Conservation (phyloP, 2,797 vertebrate species). For the Sebastiscus albofasciatus region DNA sequence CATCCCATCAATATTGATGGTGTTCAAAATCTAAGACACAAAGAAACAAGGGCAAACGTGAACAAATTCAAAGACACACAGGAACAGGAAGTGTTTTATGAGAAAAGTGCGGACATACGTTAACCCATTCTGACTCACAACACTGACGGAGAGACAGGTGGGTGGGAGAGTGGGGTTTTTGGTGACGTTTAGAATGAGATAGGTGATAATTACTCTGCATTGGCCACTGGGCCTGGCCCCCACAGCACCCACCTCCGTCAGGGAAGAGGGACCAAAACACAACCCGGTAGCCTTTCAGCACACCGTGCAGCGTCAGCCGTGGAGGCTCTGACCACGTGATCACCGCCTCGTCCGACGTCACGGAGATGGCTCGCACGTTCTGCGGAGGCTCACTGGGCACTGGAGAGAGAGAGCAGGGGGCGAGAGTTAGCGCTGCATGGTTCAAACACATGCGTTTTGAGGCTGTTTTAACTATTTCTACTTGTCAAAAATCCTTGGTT, state of each 20-base stretch:
- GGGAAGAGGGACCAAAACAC: constrained; percentile 98
- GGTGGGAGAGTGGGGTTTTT: constrained; percentile 5
- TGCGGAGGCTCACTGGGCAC: constrained; percentile 98
- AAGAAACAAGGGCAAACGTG: constrained; percentile 9
- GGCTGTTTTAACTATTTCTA: not conserved
- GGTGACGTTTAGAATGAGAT: constrained; percentile 77
- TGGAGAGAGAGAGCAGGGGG: constrained; percentile 60
- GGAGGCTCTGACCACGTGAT: constrained; percentile 98
- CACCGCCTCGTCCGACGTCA: constrained; percentile 95
- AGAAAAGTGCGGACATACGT: constrained; percentile 36
- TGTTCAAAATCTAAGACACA: not conserved
- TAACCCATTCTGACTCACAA: constrained; percentile 37
- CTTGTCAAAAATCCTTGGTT: not conserved
- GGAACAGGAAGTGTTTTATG: constrained; percentile 47
- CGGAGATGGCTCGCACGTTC: constrained; percentile 94
- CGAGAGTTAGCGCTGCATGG: not conserved
- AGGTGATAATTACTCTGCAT: constrained; percentile 84
- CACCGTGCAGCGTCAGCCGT: constrained; percentile 94
- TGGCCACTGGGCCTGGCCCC: constrained; percentile 80
- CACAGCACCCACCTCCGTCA: constrained; percentile 93
- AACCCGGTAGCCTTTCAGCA: constrained; percentile 95
- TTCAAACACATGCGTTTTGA: not conserved
- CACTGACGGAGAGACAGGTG: constrained; percentile 42
- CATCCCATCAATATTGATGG: not conserved
- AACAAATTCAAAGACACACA: constrained; percentile 19